Conservation (phyloP, 2,113 vertebrate species). For the Dicerorhinus sumatrensis region DNA sequence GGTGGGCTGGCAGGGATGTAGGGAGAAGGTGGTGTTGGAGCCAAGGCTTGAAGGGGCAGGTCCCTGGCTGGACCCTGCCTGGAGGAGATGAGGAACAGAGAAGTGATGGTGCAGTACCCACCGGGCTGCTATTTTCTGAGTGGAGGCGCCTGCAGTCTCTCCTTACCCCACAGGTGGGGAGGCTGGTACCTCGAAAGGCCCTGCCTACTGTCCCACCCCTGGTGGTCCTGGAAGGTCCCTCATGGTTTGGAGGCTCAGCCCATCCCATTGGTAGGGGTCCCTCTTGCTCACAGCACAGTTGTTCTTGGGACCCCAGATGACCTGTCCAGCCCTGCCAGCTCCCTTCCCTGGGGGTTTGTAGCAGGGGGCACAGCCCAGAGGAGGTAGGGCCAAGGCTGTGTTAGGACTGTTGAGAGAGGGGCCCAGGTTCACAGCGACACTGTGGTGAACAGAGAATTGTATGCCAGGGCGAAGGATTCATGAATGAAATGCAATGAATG, state of each 20-base stretch:
- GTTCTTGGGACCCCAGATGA: neutral
- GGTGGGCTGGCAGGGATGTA: neutral
- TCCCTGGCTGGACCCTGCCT: neutral
- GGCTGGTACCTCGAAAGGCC: neutral
- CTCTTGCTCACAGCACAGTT: neutral
- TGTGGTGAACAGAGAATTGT: no score
- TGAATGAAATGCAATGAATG: no score
- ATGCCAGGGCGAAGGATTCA: no score
- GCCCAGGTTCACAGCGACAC: no score
- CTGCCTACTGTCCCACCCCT: no score
- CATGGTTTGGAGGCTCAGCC: neutral
- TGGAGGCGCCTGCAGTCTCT: neutral
- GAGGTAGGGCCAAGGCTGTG: neutral
- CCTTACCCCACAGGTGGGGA: neutral
- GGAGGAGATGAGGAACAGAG: neutral
- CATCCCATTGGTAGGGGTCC: neutral
- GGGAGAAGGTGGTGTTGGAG: no score
- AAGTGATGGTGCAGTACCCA: accelerated
- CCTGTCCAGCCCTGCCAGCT: accelerated
- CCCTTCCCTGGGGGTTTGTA: neutral
- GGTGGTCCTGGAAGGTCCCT: neutral
- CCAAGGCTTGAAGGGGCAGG: neutral
- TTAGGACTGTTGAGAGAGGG: no score
- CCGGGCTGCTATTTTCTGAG: neutral
- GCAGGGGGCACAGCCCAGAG: neutral